Evolutionary conservation across 2,113 vertebrate species (phyloP).

Genomic region (Ptilorrhoa leucosticta): DNA sequence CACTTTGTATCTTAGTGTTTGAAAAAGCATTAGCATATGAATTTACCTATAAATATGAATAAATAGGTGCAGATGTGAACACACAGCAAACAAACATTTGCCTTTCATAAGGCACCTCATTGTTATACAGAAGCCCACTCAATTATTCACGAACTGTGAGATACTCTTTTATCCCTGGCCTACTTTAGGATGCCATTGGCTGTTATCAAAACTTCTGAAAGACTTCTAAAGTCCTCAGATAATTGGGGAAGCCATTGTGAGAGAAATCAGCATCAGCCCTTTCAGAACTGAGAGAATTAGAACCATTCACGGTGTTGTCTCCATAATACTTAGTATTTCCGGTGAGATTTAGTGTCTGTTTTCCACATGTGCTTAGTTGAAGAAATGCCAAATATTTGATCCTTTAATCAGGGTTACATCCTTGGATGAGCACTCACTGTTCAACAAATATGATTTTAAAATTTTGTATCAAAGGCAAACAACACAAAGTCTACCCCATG

Average conservation of each 20-base stretch:
- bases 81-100: slow-evolving; percentile 57
- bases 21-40: slow-evolving; percentile 40
- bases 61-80: slow-evolving; percentile 52
- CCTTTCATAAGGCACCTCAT: slow-evolving; percentile 54
- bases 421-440: background rate
- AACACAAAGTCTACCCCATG: background rate
- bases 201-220: slow-evolving; percentile 59
- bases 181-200: slow-evolving; percentile 46
- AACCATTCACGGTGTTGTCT: background rate
- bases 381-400: slow-evolving; percentile 7
- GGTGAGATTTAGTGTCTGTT: background rate
- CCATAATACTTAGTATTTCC: background rate
- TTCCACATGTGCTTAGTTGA: background rate
- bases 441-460: background rate
- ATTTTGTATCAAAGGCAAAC: background rate
- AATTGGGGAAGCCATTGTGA: slow-evolving; percentile 11
- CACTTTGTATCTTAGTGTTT: background rate
- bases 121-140: slow-evolving; percentile 46
- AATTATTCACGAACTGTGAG: slow-evolving; percentile 54
- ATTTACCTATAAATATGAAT: slow-evolving; percentile 57
- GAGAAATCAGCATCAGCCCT: background rate
- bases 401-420: background rate
- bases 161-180: slow-evolving; percentile 61
- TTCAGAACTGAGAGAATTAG: background rate
- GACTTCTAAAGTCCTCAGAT: slow-evolving; percentile 22